Percentiles rank a stretch among this genome's conserved stretches.
Conservation (phyloP, 2,888 invertebrate genomes). For the Petrophora chlorosata region DNA sequence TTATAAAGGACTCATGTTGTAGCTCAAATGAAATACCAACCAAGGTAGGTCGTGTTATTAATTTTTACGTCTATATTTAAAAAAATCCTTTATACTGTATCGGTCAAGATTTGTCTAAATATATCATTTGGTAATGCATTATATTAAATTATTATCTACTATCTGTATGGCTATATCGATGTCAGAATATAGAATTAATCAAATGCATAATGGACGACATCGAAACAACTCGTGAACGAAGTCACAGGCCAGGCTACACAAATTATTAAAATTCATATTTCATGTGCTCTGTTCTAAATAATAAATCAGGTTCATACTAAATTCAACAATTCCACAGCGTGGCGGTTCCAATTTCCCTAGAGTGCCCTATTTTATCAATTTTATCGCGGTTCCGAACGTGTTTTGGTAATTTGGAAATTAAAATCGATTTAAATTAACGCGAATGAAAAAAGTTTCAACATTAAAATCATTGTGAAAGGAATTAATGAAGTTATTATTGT, state of each 20-base stretch:
- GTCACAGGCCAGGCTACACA: background rate
- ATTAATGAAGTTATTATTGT: no score
- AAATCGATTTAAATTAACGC: slow-evolving; percentile 7
- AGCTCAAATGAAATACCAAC: no score
- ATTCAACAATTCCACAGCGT: slow-evolving; percentile 6
- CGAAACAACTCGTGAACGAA: background rate
- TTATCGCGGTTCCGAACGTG: slow-evolving; percentile 14
- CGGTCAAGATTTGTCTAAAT: no score
- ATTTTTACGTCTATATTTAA: no score
- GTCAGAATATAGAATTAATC: no score
- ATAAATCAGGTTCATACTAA: slow-evolving; percentile 21
- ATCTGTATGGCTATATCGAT: no score
- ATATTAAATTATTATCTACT: no score
- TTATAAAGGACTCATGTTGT: no score
- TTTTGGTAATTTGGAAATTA: slow-evolving; percentile 3
- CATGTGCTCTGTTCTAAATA: slow-evolving; percentile 1
- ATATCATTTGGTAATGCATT: no score
- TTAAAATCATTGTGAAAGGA: background rate
- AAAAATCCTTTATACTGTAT: no score
- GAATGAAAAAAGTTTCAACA: slow-evolving; percentile 1
- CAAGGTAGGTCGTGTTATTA: no score
- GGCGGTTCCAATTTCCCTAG: slow-evolving; percentile 17
- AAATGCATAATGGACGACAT: no score
- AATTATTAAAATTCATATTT: slow-evolving; percentile 4
- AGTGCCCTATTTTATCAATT: slow-evolving; percentile 18